Evolutionary conservation across 2,113 vertebrate species (phyloP), one percentile per base, ranked within the genome.

Genomic region (Xiphophorus maculatus): DNA sequence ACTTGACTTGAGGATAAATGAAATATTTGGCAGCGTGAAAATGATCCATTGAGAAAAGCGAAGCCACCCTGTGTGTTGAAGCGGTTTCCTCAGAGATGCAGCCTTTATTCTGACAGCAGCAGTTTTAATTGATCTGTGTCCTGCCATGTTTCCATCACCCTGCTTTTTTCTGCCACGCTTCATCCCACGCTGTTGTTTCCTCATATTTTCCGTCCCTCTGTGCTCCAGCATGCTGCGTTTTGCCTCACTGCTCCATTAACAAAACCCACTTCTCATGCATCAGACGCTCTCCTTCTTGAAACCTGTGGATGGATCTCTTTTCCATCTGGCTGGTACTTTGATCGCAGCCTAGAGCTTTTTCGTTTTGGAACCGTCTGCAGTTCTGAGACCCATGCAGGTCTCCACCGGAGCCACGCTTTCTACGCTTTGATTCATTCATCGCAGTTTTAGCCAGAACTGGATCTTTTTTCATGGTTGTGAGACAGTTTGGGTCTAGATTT

Each of bases 161-260:
- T 77, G 44, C 78, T 89, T n/a, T 35, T 70, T 79, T 77, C 70
- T 63, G 62, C 40, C 51, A 25, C 4, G 1, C 71, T 54, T 70
- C 82, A 30, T 69, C 66, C 40, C 32, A 17, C 63, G 66, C 67
- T 63, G 30, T 40, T 58, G 58, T 64, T 32, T 63, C 15, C 70
- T 87, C 80, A 74, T 51, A 73, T 62, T 89, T 90, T 88, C 86
- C 86, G 29, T n/a, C 60, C 27, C 32, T 63, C n/a, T 58, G 48
- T 1, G 25, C 33, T 66, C 3, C 35, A 77, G 81, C 73, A 73
- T 62, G 76, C 64, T 51, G 76, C 28, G 22, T 51, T 17, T 58
- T 17, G 40, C 81, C 64, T 69, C 73, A 29, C 32, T 61, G 77
- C 66, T 79, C 69, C 74, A 71, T 80, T 84, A 84, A 77, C 83